Percentiles rank a stretch among this genome's conserved stretches.
Evolutionary conservation across 30 jellyfish, hydroid and myxozoan species (phyloP).

Genomic region (Hydra vulgaris): DNA sequence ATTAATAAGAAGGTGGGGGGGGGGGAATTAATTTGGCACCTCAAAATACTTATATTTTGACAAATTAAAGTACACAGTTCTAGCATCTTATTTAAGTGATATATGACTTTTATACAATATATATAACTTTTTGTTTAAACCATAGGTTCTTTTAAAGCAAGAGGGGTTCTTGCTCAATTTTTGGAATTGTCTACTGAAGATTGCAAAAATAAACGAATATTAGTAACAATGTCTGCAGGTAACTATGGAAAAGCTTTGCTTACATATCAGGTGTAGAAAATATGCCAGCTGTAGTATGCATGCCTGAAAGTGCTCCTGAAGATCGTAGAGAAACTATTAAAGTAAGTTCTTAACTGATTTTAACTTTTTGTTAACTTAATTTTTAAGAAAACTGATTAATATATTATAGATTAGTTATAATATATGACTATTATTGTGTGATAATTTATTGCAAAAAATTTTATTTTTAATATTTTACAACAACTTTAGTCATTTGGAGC

Average conservation of each 20-base stretch:
- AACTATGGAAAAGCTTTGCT: slow-evolving; percentile 90
- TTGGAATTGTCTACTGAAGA: slow-evolving; percentile 8
- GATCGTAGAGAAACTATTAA: slow-evolving; percentile 49
- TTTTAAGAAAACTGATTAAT: too few relatives aligned
- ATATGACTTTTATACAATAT: too few relatives aligned
- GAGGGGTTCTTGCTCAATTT: slow-evolving; percentile 83
- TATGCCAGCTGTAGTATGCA: slow-evolving; percentile 52
- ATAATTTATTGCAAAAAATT: too few relatives aligned
- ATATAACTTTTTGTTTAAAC: not conserved
- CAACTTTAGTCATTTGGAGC: slow-evolving; percentile 68
- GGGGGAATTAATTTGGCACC: too few relatives aligned
- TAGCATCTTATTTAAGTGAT: too few relatives aligned
- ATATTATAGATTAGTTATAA: too few relatives aligned
- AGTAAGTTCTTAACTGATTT: slow-evolving; percentile 35
- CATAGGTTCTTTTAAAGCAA: slow-evolving; percentile 75
- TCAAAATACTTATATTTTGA: too few relatives aligned
- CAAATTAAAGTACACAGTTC: too few relatives aligned
- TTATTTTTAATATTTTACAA: too few relatives aligned
- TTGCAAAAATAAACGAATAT: slow-evolving; percentile 9
- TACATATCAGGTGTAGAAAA: slow-evolving; percentile 36
- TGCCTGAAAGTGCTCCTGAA: slow-evolving; percentile 79
- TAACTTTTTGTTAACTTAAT: too few relatives aligned
- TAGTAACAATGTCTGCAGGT: slow-evolving; percentile 94
- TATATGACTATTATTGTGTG: too few relatives aligned
- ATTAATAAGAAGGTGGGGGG: too few relatives aligned